phyloP scores from a whole-genome alignment of 2,888 invertebrate species.

The Mesorhabditis spiculigera region DNA sequence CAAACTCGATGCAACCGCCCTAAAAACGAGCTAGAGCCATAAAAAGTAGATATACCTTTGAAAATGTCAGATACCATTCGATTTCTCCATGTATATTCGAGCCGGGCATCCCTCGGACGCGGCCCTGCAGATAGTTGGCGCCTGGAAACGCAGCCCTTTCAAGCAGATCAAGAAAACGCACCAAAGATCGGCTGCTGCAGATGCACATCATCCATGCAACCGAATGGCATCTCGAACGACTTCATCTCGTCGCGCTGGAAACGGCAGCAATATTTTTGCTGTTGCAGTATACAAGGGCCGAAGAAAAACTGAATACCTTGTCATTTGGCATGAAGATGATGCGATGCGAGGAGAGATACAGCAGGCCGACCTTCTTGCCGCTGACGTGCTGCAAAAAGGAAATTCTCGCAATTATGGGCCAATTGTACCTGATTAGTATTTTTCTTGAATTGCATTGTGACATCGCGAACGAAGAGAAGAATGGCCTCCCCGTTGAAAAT shows the following conservation, averaged over 20 bases:
- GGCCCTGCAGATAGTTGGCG: constrained; percentile 84
- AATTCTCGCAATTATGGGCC: background rate
- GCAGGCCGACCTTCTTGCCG: constrained; percentile 68
- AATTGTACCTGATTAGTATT: constrained; percentile 70
- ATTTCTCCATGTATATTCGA: constrained; percentile 63
- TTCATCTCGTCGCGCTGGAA: constrained; percentile 23
- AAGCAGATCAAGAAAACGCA: constrained; percentile 9
- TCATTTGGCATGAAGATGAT: constrained; percentile 54
- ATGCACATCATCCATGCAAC: constrained; percentile 73
- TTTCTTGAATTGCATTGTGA: constrained; percentile 28
- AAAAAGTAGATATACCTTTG: constrained; percentile 12
- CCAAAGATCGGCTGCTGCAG: constrained; percentile 96
- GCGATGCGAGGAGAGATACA: constrained; percentile 89
- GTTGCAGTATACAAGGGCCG: too few relatives aligned
- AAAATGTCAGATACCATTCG: constrained; percentile 33
- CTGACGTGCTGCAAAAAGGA: constrained; percentile 28
- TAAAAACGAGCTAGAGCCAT: constrained; percentile 66
- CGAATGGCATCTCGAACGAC: constrained; percentile 93
- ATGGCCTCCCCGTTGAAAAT: constrained; percentile 81
- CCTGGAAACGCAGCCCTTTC: constrained; percentile 62
- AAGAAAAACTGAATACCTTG: background rate
- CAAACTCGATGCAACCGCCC: constrained; percentile 97
- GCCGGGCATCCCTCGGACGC: constrained; percentile 83
- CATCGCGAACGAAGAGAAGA: constrained; percentile 30
- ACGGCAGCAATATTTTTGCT: background rate